These are phyloP conservation scores for Sphaerophoria taeniata DNA, from an alignment of 2,888 invertebrate species.

Conservation along the genomic window DNA sequence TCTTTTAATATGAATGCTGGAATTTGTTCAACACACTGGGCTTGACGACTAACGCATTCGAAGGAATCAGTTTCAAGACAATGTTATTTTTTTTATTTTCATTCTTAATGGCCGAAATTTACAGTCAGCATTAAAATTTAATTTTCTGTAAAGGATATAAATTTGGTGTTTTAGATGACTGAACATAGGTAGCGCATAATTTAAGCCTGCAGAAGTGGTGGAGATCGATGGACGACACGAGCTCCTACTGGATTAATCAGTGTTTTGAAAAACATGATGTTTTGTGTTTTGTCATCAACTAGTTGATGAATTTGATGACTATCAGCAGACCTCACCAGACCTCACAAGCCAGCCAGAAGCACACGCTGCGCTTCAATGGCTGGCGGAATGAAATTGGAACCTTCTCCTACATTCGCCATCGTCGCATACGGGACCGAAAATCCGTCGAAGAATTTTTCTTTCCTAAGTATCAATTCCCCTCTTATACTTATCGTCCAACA, in stretches of 20 bases:
- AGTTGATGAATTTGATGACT: too few relatives aligned
- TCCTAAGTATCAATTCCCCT: too few relatives aligned
- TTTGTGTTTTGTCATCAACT: too few relatives aligned
- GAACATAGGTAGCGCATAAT: not conserved
- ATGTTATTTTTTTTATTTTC: constrained; percentile 20
- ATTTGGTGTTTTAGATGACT: constrained; percentile 6
- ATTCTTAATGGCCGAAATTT: constrained; percentile 29
- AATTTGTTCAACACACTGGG: constrained; percentile 29
- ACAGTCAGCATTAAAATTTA: constrained; percentile 63
- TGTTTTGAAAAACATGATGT: not conserved
- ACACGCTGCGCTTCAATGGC: too few relatives aligned
- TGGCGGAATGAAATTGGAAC: too few relatives aligned
- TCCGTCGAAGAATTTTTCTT: too few relatives aligned
- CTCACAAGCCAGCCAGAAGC: too few relatives aligned
- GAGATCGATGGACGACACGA: not conserved
- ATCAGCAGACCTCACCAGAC: too few relatives aligned
- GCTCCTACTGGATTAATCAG: not conserved
- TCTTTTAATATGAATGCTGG: constrained; percentile 24
- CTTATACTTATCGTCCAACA: too few relatives aligned
- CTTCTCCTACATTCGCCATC: too few relatives aligned
- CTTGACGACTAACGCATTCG: constrained; percentile 34
- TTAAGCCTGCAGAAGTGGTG: not conserved
- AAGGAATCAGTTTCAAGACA: not conserved
- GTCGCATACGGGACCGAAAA: too few relatives aligned
- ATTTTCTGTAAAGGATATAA: constrained; percentile 57